Base-by-base conservation (phyloP, 35 echinoderm and acorn worm genomes). In the Apostichopus parvimensis region DNA sequence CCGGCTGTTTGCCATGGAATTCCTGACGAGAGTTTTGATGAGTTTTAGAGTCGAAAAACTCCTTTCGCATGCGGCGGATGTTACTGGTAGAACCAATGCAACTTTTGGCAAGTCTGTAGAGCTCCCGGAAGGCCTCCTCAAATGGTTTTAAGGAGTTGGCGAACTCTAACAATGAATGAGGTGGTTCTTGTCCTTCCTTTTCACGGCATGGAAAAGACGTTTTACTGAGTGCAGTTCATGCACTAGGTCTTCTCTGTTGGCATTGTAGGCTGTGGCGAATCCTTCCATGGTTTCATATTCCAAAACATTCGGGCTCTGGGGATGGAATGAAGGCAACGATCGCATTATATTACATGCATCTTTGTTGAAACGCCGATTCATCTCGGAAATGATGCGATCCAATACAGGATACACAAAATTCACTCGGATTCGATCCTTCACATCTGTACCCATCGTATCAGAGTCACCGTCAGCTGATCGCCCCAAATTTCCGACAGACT, bases 21-120 rank as follows among this genome's bases (percentile, higher is more conserved):
- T 93, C 57, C 84, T 88, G 10, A 89, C 25, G 53, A 73, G 15
- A 57, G 86, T 89, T 77, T 93, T 90, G 56, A 80, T 93, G 10
- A 79, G 77, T 59, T 59, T 59, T 59, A 59, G 57, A 6, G 57
- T 10, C 57, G 57, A 59, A 59, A 59, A 59, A 59, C 57, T 59
- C 57, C 57, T 93, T 93, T 93, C 92, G 65, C 92, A 93, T 22
- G 73, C 55, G 10, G 92, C 84, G 57, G 84, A 89, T 18, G 84
- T 12, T 17, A 81, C 90, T 92, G 84, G 84, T 20, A 93, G 17
- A 55, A 88, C 77, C 53, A 80, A 5, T 24, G 76, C 83, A 90
- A 93, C 1, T 92, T 56, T 92, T 84, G 25, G 64, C 91, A 55
- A 92, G 82, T 75, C 91, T 83, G 70, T 92, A 92, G 15, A 85